Evolutionary conservation across 2,113 vertebrate species (phyloP).

Genomic region (Ictidomys tridecemlineatus): DNA sequence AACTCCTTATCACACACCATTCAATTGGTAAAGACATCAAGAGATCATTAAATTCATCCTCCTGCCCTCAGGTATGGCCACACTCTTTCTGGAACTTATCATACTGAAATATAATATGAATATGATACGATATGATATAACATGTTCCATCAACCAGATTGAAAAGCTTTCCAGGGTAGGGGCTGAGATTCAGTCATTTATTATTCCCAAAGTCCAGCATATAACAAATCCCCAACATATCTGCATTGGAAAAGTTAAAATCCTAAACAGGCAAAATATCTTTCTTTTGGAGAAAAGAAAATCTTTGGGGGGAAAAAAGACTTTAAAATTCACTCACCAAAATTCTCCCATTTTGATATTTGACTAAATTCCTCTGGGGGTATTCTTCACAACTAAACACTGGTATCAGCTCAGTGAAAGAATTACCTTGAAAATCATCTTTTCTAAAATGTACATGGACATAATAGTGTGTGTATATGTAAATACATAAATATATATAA

Average conservation of each 20-base stretch:
- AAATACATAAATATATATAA: too few relatives aligned
- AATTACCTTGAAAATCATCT: too few relatives aligned
- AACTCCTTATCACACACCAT: background rate
- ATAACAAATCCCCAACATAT: background rate
- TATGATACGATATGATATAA: background rate
- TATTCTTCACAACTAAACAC: background rate
- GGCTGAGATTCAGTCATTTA: background rate
- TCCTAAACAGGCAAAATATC: background rate
- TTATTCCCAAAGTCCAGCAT: background rate
- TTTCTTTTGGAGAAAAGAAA: constrained; percentile 11
- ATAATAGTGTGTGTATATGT: too few relatives aligned
- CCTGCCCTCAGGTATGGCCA: constrained; percentile 45
- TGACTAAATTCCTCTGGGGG: background rate
- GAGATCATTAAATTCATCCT: constrained; percentile 6
- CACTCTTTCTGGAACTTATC: background rate
- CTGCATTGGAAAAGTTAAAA: background rate
- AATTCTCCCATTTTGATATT: background rate
- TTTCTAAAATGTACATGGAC: too few relatives aligned
- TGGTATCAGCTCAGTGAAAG: too few relatives aligned
- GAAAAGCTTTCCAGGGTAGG: background rate
- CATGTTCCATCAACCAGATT: background rate
- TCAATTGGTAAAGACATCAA: constrained; percentile 13
- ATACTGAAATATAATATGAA: constrained; percentile 5
- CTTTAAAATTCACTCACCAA: background rate
- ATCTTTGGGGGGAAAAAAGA: background rate